phyloP scores from a whole-genome alignment of 2,113 vertebrate species.

The Sorex fumeus region DNA sequence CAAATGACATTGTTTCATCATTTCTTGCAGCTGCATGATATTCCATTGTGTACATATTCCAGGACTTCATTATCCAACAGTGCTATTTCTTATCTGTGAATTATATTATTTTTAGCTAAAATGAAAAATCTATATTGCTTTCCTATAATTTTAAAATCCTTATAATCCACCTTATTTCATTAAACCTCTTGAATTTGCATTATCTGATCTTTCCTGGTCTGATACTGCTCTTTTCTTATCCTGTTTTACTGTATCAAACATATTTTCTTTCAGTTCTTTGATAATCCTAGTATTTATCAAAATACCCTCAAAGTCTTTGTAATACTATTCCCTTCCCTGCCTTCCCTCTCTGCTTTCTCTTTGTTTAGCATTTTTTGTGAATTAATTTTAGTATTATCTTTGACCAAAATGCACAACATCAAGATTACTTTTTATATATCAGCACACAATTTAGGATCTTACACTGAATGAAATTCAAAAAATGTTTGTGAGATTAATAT shows the following conservation, averaged over 20 bases:
- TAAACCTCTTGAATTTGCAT: neutral
- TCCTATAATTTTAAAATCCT: neutral
- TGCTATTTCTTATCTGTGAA: neutral
- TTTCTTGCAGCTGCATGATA: too few species aligned
- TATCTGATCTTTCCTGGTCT: neutral
- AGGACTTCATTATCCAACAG: too few species aligned
- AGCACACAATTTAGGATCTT: neutral
- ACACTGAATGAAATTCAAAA: neutral
- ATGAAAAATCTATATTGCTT: neutral
- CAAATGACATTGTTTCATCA: too few species aligned
- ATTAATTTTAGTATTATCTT: neutral
- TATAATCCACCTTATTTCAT: neutral
- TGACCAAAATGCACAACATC: neutral
- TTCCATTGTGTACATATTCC: too few species aligned
- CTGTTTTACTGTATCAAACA: neutral
- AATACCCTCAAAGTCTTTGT: neutral
- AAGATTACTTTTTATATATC: neutral
- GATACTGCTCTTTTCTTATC: neutral
- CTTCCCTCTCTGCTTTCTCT: neutral
- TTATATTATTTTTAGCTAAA: neutral
- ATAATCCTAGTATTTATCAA: neutral
- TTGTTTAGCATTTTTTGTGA: neutral
- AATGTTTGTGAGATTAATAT: conserved; percentile 43
- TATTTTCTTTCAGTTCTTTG: neutral
- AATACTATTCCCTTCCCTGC: neutral